Base-by-base conservation (phyloP, 1,140 invertebrate genomes). In the Caenorhabditis briggsae region DNA sequence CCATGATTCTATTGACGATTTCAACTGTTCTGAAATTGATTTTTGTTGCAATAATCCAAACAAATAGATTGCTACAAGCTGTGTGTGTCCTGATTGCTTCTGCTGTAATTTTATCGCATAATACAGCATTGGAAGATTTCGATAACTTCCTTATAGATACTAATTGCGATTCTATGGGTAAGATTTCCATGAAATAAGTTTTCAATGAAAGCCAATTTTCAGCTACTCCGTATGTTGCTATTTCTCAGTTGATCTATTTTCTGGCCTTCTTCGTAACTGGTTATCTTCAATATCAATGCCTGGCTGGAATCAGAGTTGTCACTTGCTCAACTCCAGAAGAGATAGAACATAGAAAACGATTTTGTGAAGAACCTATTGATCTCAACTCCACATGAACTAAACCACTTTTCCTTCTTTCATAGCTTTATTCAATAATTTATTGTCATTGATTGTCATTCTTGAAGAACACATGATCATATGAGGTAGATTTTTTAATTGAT, bases 201-300 rank as follows among this genome's bases (percentile, higher is more conserved):
- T 33, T 8, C 59, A 11, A 23, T 5, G 23, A 1, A 46, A 50
- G 5, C 8, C 33, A 46, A 18, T 8, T 53, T 78, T 78, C 70
- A 78, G 70, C 70, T 11, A 7, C 23, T 78, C 70, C 70, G 41
- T 78, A 46, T 2, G 70, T 78, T 78, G 70, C 70, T 20, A 50
- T 78, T 23, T 16, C 70, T 78, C 70, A 78, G 53, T 78, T 78
- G 25, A 53, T 78, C 23, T 78, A 78, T 25, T 78, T 78, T 78
- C 70, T 78, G 20, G 70, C 70, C 3, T 78, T 78, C 18, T 78
- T 78, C n/a, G 23, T n/a, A 25, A 78, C 70, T 23, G 70, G 70
- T 20, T 78, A 50, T 50, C 70, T 78, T 50, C 70, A 78, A 78
- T 78, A 78, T 53, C 70, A 78, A 78, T 78, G 70, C n/a, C 33